Percentiles rank a stretch among this genome's conserved stretches.
phyloP scores from a whole-genome alignment of 2,113 vertebrate species.

The Potamarius usumacintae region DNA sequence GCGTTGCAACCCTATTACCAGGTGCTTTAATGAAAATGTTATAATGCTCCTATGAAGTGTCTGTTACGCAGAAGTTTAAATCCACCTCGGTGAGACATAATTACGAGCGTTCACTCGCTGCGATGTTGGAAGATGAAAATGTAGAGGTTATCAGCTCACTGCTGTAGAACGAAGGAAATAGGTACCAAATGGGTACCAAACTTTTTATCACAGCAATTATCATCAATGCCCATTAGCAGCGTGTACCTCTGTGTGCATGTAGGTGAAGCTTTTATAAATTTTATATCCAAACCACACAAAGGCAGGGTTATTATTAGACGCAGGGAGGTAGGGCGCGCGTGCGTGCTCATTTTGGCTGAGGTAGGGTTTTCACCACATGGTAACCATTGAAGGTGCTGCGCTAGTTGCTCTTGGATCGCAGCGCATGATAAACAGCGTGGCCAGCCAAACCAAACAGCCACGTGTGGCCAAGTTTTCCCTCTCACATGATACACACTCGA shows the following conservation, averaged over 20 bases:
- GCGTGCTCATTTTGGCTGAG: constrained; percentile 39
- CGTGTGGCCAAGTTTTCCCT: constrained; percentile 38
- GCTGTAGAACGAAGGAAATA: constrained; percentile 14
- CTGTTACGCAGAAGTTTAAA: not conserved
- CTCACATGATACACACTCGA: constrained; percentile 29
- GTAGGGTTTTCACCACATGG: constrained; percentile 37
- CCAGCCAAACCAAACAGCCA: constrained; percentile 52
- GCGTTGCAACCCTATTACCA: not conserved
- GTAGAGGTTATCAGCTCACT: not conserved
- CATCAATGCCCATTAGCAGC: constrained; percentile 14
- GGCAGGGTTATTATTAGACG: constrained; percentile 28
- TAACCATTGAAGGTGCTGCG: constrained; percentile 40
- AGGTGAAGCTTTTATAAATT: constrained; percentile 3
- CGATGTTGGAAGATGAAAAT: not conserved
- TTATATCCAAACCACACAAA: constrained; percentile 33
- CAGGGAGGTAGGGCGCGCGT: constrained; percentile 11
- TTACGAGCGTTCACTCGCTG: not conserved
- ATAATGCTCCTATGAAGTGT: not conserved
- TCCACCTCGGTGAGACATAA: not conserved
- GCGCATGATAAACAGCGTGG: constrained; percentile 37
- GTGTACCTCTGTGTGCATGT: constrained; percentile 6
- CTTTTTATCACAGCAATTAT: constrained; percentile 7
- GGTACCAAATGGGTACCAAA: constrained; percentile 12
- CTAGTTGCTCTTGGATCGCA: constrained; percentile 46
- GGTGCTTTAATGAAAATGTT: not conserved